Conservation (phyloP, 1,140 invertebrate genomes). For the Medauroidea extradentata region DNA sequence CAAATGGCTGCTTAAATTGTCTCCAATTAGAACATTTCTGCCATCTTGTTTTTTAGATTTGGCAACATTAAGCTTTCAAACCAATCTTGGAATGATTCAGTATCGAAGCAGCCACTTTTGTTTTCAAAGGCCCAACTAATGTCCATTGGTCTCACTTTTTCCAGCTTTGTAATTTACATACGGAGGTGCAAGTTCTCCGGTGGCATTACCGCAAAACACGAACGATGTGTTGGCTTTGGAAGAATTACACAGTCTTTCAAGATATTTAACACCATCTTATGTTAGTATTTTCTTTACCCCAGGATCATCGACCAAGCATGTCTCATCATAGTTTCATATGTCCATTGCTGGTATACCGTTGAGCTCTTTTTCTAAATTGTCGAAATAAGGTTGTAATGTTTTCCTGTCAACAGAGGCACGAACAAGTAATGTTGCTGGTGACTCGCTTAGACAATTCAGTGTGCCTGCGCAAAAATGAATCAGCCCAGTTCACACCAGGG, state of each 20-base stretch:
- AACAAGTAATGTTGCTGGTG: background rate
- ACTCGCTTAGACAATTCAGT: too few relatives aligned
- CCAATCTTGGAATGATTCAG: slow-evolving; percentile 33
- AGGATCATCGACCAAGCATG: background rate
- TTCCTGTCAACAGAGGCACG: background rate
- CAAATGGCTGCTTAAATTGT: background rate
- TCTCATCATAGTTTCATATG: background rate
- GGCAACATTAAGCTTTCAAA: slow-evolving; percentile 28
- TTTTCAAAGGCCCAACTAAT: slow-evolving; percentile 18
- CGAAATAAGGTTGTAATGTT: background rate
- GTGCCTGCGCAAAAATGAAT: background rate
- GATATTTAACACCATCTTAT: background rate
- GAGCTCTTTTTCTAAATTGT: background rate
- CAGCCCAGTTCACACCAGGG: slow-evolving; percentile 26
- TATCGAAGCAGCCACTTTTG: slow-evolving; percentile 37
- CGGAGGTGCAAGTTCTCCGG: slow-evolving; percentile 17
- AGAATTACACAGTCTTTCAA: slow-evolving; percentile 4
- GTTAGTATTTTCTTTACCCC: background rate
- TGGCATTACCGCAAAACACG: slow-evolving; percentile 26
- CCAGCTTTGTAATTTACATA: slow-evolving; percentile 27
- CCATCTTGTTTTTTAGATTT: slow-evolving; percentile 13
- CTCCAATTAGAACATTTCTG: background rate
- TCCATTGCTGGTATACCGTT: background rate
- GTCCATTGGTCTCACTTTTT: slow-evolving; percentile 21
- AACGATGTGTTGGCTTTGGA: slow-evolving; percentile 22